Percentiles rank a stretch among this genome's conserved stretches.
Conservation (phyloP, 1,140 invertebrate species). For the Trialeurodes vaporariorum region DNA sequence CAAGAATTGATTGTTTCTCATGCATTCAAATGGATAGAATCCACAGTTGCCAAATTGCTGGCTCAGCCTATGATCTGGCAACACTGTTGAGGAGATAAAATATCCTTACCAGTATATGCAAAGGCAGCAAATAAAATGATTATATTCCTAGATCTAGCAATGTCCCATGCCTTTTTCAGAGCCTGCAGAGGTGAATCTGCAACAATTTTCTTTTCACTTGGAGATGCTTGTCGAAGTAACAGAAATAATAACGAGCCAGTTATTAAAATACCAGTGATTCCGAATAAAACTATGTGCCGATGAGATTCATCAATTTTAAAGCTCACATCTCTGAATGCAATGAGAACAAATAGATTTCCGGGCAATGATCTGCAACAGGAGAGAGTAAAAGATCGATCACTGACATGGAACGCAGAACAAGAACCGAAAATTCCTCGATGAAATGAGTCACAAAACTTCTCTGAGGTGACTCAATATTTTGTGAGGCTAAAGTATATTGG, state of each 20-base stretch:
- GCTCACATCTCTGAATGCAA: background rate
- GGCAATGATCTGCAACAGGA: background rate
- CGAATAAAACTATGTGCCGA: background rate
- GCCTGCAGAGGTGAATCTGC: slow-evolving; percentile 43
- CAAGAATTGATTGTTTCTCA: too few species aligned
- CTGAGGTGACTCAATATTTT: too few species aligned
- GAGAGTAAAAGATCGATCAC: too few species aligned
- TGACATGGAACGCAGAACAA: too few species aligned
- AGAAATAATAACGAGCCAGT: background rate
- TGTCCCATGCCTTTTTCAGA: slow-evolving; percentile 53
- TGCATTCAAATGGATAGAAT: too few species aligned
- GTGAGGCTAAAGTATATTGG: too few species aligned
- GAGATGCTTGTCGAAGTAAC: background rate
- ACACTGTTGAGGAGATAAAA: too few species aligned
- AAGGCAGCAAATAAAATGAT: slow-evolving; percentile 73
- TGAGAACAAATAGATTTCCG: background rate
- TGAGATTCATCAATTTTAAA: background rate
- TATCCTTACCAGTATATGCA: slow-evolving; percentile 67
- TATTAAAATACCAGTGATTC: background rate
- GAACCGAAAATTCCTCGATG: too few species aligned
- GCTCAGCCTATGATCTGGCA: too few species aligned
- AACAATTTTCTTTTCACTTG: background rate
- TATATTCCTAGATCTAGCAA: slow-evolving; percentile 75
- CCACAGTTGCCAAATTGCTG: too few species aligned
- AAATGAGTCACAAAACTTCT: too few species aligned